Conservation (phyloP, 1,140 invertebrate genomes). For the Calliopsis andreniformis region DNA sequence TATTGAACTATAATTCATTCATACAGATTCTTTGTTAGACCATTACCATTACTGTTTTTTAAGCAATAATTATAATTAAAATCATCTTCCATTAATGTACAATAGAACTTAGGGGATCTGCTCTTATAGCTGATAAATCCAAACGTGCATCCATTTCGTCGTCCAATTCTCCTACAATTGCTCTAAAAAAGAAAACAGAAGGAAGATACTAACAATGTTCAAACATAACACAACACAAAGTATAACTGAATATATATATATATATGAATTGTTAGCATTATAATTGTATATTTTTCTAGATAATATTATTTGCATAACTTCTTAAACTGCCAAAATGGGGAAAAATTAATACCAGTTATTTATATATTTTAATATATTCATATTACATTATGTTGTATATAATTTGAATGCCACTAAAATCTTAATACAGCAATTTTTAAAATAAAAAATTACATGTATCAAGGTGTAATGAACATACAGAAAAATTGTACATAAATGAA, state of each 20-base stretch:
- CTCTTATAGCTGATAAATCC: conserved; percentile 92
- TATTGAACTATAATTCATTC: conserved; percentile 29
- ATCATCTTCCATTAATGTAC: conserved; percentile 84
- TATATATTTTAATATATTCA: not conserved
- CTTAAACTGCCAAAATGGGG: conserved; percentile 6
- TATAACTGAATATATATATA: not conserved
- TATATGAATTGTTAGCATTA: not conserved
- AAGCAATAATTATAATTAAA: conserved; percentile 16
- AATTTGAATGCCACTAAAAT: not conserved
- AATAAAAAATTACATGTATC: not conserved
- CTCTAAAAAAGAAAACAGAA: conserved; percentile 82
- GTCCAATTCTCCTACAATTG: conserved; percentile 95
- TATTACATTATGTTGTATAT: not conserved
- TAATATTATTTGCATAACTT: conserved; percentile 7
- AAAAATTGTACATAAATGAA: not conserved
- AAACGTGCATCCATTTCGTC: conserved; percentile 93
- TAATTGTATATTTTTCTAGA: conserved; percentile 32
- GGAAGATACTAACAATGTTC: conserved; percentile 15
- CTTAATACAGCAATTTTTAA: not conserved
- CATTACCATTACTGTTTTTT: conserved; percentile 28
- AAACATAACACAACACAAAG: not conserved
- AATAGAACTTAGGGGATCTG: conserved; percentile 94
- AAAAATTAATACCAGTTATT: conserved; percentile 1
- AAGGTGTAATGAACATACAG: not conserved
- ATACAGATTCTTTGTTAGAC: conserved; percentile 35